Base-by-base conservation (phyloP, 2,888 invertebrate genomes). In the Monoplex corrugatus region DNA sequence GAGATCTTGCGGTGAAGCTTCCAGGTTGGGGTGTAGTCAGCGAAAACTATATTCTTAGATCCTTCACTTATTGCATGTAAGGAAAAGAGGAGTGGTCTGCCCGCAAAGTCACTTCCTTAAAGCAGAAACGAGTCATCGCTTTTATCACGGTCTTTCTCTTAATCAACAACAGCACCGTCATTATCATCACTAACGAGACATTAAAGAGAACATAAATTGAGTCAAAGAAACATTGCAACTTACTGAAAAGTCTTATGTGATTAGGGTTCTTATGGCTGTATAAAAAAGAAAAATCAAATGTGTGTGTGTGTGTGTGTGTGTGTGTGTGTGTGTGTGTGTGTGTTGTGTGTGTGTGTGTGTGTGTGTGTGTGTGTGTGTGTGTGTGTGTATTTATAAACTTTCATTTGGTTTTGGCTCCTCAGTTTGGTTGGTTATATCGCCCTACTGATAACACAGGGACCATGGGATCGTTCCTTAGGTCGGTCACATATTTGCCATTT, bases 1-100 rank as follows among this genome's bases (percentile, higher is more conserved):
- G 72, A 57, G 40, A 83, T 82, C 35, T 40, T 63, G 50, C 83
- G 40, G n/a, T 57, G 57, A 6, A 72, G 43, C n/a, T 75, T 89
- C 78, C 57, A 80, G 13, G 35, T 23, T 28, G 80, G 38, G 2
- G 87, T 82, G 28, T 82, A 80, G 38, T 75, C 75, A 5, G 87
- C 32, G 45, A 78, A 50, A 16, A 32, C 57, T n/a, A 87, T 87
- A 40, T 82, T 63, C 28, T 87, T 57, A 10, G 1, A 35, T 1
- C 80, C 80, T 5, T 80, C 57, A 1, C 38, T 82, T 10, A 82
- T 35, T 1, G n/a, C 28, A 10, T 87, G n/a, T 16, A 87, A 1
- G 50, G 84, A 84, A n/a, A 57, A 28, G 1, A 84, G 84, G 57
- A 6, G 35, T 1, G 84, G 84, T 23, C 84, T 10, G 16, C 84